Conservation (phyloP, 2,113 vertebrate species). For the Oncorhynchus clarkii region DNA sequence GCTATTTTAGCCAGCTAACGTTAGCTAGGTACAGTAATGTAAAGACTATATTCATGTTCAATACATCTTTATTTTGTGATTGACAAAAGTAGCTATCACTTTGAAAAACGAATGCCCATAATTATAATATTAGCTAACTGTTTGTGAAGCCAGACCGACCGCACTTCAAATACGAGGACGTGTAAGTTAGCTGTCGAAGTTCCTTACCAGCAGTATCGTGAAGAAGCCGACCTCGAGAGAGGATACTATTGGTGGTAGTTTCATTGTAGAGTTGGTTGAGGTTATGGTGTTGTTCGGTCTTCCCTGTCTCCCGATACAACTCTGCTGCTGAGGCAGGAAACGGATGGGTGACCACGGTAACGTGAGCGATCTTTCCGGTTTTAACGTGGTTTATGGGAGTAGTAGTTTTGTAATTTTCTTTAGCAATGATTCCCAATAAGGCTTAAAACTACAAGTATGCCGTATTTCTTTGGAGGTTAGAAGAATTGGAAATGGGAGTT, state of each 20-base stretch:
- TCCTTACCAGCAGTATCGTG: constrained; percentile 73
- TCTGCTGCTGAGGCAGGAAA: constrained; percentile 71
- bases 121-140: too few relatives aligned
- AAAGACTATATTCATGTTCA: too few relatives aligned
- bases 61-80: too few relatives aligned
- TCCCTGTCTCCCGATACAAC: constrained; percentile 69
- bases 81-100: too few relatives aligned
- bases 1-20: too few relatives aligned
- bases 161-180: not conserved
- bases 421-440: not conserved
- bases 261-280: constrained; percentile 72
- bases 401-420: constrained; percentile 38
- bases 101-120: too few relatives aligned
- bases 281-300: constrained; percentile 61
- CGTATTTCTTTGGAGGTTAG: not conserved
- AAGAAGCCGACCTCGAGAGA: constrained; percentile 62
- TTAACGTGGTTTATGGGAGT: constrained; percentile 43
- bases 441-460: constrained; percentile 57
- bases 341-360: constrained; percentile 71
- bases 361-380: constrained; percentile 49
- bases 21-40: too few relatives aligned
- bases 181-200: not conserved
- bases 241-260: constrained; percentile 65
- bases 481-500: constrained; percentile 48
- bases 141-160: not conserved